Base-by-base conservation (phyloP, 1,140 invertebrate species). In the Cardiocondyla obscurior region DNA sequence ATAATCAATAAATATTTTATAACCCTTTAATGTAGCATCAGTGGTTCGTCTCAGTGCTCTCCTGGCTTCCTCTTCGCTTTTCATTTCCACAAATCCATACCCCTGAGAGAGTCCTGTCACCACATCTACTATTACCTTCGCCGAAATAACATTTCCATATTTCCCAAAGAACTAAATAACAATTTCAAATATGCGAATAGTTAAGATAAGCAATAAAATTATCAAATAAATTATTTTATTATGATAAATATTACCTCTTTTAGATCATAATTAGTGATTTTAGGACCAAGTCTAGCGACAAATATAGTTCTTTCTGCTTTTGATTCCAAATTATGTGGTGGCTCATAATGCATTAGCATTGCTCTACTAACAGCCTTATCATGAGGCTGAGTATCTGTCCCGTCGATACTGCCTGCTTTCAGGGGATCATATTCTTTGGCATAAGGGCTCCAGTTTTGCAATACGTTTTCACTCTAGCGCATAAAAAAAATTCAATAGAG, bases 31-130 rank as follows among this genome's bases (percentile, higher is more conserved):
- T 51, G 93, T 93, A 74, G 95, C 94, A 90, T 94, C 94, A 70
- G 95, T 92, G 65, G 95, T 95, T 58, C 96, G 92, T 70, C 93
- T 94, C 42, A 96, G 93, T 5, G 96, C 97, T 82, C 94, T 94
- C 57, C 95, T 92, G 33, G 96, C 96, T 82, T 95, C 94, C 14
- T 94, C 93, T 85, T 95, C 94, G 39, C 94, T 94, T 85, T 95
- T 95, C 95, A 96, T 98, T 93, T 98, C 97, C 12, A 98, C 94
- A 94, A 99, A 98, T 5, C 96, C 97, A 94, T 98, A 99, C 57
- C 97, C 95, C 92, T 96, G 96, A 0, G 97, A 97, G 84, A 96
- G 95, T 0, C 97, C 97, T 6, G 97, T 98, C 0, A 98, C 96
- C 70, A 98, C 95, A 88, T 98, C 97, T 87, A 95, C 94, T 19